A percentile compares a stretch with the other conserved stretches of the same genome.
Conservation (phyloP, 2,113 vertebrate genomes). For the Scomber colias region DNA sequence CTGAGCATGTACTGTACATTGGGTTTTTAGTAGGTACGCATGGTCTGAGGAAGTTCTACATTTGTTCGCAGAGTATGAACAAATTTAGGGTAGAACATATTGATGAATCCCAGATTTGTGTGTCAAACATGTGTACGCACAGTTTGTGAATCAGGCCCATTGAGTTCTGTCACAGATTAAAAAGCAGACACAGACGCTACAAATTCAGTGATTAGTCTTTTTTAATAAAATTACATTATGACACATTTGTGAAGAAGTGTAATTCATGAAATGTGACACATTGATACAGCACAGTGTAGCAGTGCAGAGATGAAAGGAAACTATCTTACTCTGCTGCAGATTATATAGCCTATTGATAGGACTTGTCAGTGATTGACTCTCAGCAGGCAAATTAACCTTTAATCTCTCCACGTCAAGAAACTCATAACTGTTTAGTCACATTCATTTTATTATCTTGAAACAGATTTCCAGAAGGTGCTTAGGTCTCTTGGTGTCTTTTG, state of each 20-base stretch:
- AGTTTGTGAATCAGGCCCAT: too few species aligned
- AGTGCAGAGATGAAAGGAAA: neutral
- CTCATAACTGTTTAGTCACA: neutral
- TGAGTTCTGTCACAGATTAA: too few species aligned
- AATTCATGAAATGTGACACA: neutral
- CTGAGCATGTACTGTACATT: too few species aligned
- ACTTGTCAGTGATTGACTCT: neutral
- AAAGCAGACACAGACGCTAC: neutral
- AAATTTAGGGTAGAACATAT: too few species aligned
- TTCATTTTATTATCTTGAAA: neutral
- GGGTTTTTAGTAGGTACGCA: too few species aligned
- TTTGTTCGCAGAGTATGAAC: too few species aligned
- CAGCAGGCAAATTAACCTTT: neutral
- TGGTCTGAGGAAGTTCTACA: too few species aligned
- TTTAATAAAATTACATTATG: constrained; percentile 33
- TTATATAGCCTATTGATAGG: neutral
- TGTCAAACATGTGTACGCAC: too few species aligned
- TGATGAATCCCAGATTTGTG: too few species aligned
- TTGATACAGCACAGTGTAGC: neutral
- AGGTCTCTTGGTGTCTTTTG: neutral
- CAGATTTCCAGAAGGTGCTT: neutral
- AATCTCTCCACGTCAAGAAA: neutral
- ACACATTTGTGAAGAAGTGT: constrained; percentile 29
- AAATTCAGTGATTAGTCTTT: constrained; percentile 26
- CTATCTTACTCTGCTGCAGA: neutral